Evolutionary conservation across 2,113 vertebrate genomes (phyloP).

Genomic region (Ameiurus melas): DNA sequence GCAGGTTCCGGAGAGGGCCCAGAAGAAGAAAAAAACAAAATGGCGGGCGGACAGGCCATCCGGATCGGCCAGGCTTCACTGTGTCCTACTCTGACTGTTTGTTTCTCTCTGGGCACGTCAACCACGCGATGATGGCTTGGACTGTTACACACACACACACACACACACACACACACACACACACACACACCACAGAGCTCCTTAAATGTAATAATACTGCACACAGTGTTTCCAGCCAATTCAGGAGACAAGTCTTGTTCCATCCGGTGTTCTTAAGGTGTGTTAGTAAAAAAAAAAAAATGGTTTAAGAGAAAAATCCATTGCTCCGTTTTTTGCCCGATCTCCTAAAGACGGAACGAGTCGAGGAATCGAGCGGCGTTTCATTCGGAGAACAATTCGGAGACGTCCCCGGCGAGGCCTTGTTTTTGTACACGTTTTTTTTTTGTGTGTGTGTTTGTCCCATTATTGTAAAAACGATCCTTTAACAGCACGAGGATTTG

Average conservation of each 20-base stretch:
- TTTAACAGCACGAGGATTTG: constrained; percentile 28
- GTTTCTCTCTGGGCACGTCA: constrained; percentile 47
- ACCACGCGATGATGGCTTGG: constrained; percentile 52
- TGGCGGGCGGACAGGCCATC: constrained; percentile 91
- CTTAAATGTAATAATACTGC: constrained; percentile 20
- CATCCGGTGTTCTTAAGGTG: constrained; percentile 1
- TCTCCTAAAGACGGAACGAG: not conserved
- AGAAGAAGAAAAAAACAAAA: constrained; percentile 96
- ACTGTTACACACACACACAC: constrained; percentile 50
- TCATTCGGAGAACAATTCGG: constrained; percentile 42
- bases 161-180: constrained; percentile 3
- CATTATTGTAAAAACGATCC: constrained; percentile 31
- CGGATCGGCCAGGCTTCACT: constrained; percentile 88
- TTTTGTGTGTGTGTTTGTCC: not conserved
- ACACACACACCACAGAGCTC: constrained; percentile 21
- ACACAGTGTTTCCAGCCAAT: constrained; percentile 15
- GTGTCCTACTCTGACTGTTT: constrained; percentile 88
- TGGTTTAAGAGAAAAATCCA: not conserved
- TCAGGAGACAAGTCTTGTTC: not conserved
- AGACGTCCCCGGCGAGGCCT: constrained; percentile 45
- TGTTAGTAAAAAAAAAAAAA: not conserved
- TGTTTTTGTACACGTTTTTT: constrained; percentile 50
- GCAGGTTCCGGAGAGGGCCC: constrained; percentile 93
- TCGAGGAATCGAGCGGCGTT: constrained; percentile 38
- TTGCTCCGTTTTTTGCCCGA: not conserved